Base-by-base conservation (phyloP, 2,113 vertebrate genomes). In the Microcebus ravelobensis region DNA sequence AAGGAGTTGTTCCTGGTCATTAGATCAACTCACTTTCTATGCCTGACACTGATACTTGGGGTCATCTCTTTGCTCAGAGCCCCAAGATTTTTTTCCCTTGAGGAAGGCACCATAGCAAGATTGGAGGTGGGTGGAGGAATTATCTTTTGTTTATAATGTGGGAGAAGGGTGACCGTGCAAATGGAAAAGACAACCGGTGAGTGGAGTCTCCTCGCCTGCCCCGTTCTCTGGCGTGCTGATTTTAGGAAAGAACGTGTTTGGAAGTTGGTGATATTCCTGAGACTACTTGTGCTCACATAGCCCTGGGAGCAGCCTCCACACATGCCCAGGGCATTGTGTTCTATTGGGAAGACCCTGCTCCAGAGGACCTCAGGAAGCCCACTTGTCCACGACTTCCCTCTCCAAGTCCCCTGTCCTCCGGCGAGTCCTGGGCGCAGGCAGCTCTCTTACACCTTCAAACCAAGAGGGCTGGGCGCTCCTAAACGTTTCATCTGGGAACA, bases 81-180 rank as follows among this genome's bases (percentile, higher is more conserved):
- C 27, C 57, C 0, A 5, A 57, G 63, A 3, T 50, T 63, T 10
- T 55, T 8, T 34, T 34, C 15, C 0, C 12, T 7, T 0, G 11
- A 29, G 13, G 29, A 39, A 23, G 31, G 10, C 45, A 13, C 34
- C 0, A 0, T 2, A 45, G 6, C 36, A 25, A 23, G 34, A 36
- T 55, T 48, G 5, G 36, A 1, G 27, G 15, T 6, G 20, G 52
- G 23, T 45, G 13, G n/a, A 42, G 31, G 42, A 27, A 8, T 8
- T 0, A 0, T 18, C 14, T 31, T 68, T 55, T 50, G 11, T 67
- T 55, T 15, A 15, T 83, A 3, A 2, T 0, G 1, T 50, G n/a
- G 45, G 18, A n/a, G 42, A n/a, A 17, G 65, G 48, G 27, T 18
- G 63, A 7, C 6, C 17, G 36, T 57, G 15, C 57, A 27, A 57